A percentile compares a stretch with the other conserved stretches of the same genome.
Conservation (phyloP, 2,113 vertebrate genomes). For the Embiotoca jacksoni region DNA sequence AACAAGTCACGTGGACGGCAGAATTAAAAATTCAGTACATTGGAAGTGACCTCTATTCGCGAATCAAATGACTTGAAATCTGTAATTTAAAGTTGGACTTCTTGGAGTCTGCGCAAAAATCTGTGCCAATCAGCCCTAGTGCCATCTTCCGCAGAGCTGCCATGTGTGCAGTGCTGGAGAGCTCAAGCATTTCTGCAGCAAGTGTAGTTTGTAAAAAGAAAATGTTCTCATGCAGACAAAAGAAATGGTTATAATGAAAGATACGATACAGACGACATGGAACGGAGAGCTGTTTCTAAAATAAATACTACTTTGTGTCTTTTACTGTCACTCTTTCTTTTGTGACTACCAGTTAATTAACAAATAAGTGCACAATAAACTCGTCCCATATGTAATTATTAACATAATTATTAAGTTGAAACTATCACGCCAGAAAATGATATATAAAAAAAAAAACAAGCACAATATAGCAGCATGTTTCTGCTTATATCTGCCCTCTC, state of each 20-base stretch:
- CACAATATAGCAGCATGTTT: constrained; percentile 25
- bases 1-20: constrained; percentile 91
- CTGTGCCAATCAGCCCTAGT: constrained; percentile 68
- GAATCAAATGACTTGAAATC: constrained; percentile 78
- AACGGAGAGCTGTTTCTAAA: not conserved
- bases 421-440: constrained; percentile 16
- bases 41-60: constrained; percentile 82
- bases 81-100: constrained; percentile 73
- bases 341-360: not conserved
- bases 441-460: constrained; percentile 6
- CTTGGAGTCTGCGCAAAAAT: constrained; percentile 67
- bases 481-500: constrained; percentile 37
- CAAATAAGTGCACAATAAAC: not conserved
- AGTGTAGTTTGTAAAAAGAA: not conserved
- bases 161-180: constrained; percentile 12
- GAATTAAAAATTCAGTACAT: constrained; percentile 94
- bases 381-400: constrained; percentile 14
- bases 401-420: constrained; percentile 21
- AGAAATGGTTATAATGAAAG: not conserved
- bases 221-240: not conserved
- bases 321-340: constrained; percentile 3
- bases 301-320: not conserved
- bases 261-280: too few relatives aligned
- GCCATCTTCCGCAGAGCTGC: constrained; percentile 53
- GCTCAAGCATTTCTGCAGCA: not conserved